Base-by-base conservation (phyloP, 2,888 invertebrate genomes). In the Acanthosoma haemorrhoidale region DNA sequence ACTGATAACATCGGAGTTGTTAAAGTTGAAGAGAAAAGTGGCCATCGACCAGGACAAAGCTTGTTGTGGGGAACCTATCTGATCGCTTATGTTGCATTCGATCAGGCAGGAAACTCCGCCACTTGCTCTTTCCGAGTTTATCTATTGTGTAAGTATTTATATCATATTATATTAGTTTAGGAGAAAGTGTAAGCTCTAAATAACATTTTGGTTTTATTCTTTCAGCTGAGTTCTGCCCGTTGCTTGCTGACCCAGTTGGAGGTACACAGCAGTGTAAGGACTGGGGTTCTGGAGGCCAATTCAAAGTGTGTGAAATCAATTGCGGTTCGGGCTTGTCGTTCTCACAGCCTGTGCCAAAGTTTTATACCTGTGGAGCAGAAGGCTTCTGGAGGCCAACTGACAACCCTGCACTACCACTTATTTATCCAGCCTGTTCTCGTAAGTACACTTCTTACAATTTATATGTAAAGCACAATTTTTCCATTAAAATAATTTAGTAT, bases 351-450 rank as follows among this genome's bases (percentile, higher is more conserved):
- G 92, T 96, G n/a, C 96, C 97, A 1, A 91, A 92, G 75, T 97
- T 97, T 84, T 98, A 96, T 80, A 94, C 94, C 1, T 98, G 98
- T 78, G 96, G 96, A n/a, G 92, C 92, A 68, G 96, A 97, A 86
- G 98, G 97, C 41, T 92, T 94, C 81, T 98, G 97, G 98, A 85
- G 95, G 76, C 96, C 96, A 64, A 93, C 92, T 0, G 83, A 82
- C 38, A 88, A 92, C 77, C 91, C 93, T 8, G 85, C 84, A 59
- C 82, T 91, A 76, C 91, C 93, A 32, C 82, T 94, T 75, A 83
- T 92, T n/a, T 95, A 94, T 78, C 94, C 95, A 70, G 93, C 94
- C 74, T 95, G 94, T 79, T 94, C 94, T 77, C 51, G 73, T 73
- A 39, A 70, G 43, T 51, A 5, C 4, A 51, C 13, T 6, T 32